Evolutionary conservation across 2,797 vertebrate species (phyloP).

Genomic region (Crenuchus spilurus): DNA sequence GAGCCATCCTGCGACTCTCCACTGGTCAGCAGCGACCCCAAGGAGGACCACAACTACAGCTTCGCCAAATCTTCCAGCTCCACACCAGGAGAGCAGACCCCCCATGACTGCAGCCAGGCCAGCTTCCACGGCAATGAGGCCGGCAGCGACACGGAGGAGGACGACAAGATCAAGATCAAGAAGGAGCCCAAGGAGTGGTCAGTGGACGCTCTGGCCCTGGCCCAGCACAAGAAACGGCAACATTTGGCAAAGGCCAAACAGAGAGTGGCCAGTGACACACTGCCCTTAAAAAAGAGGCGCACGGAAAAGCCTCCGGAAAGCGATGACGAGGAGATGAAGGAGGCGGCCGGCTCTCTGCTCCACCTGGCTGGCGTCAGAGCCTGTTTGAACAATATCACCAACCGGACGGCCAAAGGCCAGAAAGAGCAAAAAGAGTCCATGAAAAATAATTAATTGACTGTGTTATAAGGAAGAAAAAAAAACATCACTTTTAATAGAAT

Average conservation of each 20-base stretch:
- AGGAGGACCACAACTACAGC: slow-evolving; percentile 91
- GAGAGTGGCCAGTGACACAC: slow-evolving; percentile 83
- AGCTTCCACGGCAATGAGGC: slow-evolving; percentile 81
- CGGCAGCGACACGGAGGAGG: slow-evolving; percentile 83
- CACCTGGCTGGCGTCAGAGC: slow-evolving; percentile 88
- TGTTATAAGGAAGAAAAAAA: slow-evolving; percentile 72
- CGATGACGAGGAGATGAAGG: slow-evolving; percentile 91
- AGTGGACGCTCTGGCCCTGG: slow-evolving; percentile 79
- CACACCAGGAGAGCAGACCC: slow-evolving; percentile 72
- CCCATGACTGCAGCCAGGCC: slow-evolving; percentile 79
- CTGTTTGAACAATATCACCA: slow-evolving; percentile 93
- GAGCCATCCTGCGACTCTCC: slow-evolving; percentile 84
- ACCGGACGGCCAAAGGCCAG: slow-evolving; percentile 91
- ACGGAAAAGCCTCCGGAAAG: slow-evolving; percentile 89
- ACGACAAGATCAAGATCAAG: slow-evolving; percentile 80
- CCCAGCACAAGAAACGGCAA: slow-evolving; percentile 85
- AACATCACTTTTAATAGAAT: slow-evolving; percentile 73
- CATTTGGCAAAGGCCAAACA: slow-evolving; percentile 81
- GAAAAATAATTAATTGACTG: slow-evolving; percentile 74
- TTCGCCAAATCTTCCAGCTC: slow-evolving; percentile 85
- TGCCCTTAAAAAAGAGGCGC: slow-evolving; percentile 90
- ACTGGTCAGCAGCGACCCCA: slow-evolving; percentile 85
- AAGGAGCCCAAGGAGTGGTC: slow-evolving; percentile 85
- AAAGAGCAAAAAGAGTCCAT: slow-evolving; percentile 85
- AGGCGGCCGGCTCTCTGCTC: slow-evolving; percentile 87